Conservation (phyloP, 2,797 vertebrate genomes). For the Alcedo quadribrachys region DNA sequence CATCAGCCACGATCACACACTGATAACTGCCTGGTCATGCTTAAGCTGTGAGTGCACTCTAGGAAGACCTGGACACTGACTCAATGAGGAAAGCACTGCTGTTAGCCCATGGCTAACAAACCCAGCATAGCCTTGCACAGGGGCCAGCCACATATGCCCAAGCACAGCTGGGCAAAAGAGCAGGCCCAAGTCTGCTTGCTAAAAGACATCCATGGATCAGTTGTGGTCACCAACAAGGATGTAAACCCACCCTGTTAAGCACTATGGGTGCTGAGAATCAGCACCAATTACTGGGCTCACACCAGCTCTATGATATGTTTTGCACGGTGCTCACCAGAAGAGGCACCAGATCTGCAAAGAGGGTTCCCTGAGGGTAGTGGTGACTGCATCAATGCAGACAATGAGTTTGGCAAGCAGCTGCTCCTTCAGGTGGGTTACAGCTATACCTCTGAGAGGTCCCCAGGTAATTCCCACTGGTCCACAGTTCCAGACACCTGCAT, state of each 20-base stretch:
- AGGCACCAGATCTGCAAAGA: neutral
- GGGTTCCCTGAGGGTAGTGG: neutral
- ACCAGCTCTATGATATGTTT: neutral
- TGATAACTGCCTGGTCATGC: neutral
- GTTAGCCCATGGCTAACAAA: neutral
- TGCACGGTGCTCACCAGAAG: neutral
- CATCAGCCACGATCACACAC: neutral
- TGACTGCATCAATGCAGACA: neutral
- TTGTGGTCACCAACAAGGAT: fast-evolving
- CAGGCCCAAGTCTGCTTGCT: neutral
- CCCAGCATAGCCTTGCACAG: neutral
- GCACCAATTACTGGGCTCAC: neutral
- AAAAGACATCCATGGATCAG: neutral
- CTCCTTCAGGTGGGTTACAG: neutral
- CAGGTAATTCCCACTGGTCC: neutral
- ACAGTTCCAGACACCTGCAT: neutral
- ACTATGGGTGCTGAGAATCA: neutral
- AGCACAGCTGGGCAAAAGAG: neutral
- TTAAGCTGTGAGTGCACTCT: neutral
- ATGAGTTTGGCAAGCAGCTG: neutral
- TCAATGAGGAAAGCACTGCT: neutral
- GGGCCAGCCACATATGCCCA: neutral
- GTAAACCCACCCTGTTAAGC: neutral
- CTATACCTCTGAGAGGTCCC: neutral
- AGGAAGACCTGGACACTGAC: neutral